Evolutionary conservation across 2,113 vertebrate species (phyloP).

Genomic region (Pyrgilauda ruficollis): DNA sequence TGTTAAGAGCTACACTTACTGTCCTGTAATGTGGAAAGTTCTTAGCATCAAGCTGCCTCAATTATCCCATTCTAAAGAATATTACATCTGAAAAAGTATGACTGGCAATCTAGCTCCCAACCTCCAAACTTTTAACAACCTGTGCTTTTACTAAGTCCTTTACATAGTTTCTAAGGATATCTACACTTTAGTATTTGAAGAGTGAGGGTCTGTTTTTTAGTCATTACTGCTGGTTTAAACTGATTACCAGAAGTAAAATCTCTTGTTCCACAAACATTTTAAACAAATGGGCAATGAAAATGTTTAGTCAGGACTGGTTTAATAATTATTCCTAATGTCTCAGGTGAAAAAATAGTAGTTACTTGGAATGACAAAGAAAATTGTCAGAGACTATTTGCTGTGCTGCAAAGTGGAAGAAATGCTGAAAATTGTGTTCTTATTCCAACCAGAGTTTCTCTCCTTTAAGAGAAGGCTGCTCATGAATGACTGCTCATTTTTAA

Average conservation of each 20-base stretch:
- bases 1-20: neutral
- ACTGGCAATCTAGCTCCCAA: neutral
- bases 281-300: neutral
- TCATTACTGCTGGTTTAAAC: neutral
- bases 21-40: neutral
- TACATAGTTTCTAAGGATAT: neutral
- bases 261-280: neutral
- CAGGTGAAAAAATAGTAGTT: neutral
- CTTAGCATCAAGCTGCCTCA: neutral
- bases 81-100: neutral
- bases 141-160: neutral
- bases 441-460: neutral
- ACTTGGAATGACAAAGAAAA: conserved; percentile 29
- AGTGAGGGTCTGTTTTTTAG: neutral
- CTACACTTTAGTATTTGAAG: neutral
- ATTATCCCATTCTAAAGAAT: neutral
- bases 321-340: conserved; percentile 27
- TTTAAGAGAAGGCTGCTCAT: neutral
- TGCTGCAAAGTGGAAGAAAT: conserved; percentile 11
- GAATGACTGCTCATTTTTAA: neutral
- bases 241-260: neutral
- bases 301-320: neutral
- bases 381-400: neutral
- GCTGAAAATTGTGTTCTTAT: neutral
- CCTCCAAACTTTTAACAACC: neutral